Base-by-base conservation (phyloP, 2,113 vertebrate species). In the Rhadina sibilatrix region DNA sequence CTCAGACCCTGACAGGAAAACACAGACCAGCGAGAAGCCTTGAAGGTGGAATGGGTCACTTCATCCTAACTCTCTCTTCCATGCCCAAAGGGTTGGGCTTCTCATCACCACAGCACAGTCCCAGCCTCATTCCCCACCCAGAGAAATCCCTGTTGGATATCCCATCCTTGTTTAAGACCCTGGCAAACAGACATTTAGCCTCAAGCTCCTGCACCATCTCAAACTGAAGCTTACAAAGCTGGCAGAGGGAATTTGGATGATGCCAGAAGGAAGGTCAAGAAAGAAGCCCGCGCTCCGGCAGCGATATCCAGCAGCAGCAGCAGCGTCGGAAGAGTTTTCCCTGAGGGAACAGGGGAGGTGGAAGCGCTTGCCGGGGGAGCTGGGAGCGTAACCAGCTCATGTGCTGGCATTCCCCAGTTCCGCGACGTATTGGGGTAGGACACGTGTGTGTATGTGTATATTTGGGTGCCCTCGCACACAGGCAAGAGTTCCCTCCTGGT, bases 231-330 rank as follows among this genome's bases (percentile, higher is more conserved):
- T 63, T 50, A 33, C 21, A n/a, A 44, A 91, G 66, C 78, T 3
- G 4, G 70, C 53, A 69, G 64, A 72, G 65, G 57, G 23, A 56
- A 75, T 83, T 63, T 3, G 2, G 47, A 35, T 56, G 33, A 63
- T 56, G 72, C 72, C 83, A 78, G 71, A 61, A 88, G 44, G 30
- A 83, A 49, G 87, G 82, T 92, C 76, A 87, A 40, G 79, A 81
- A 47, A 83, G 68, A 16, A 90, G 49, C 56, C 47, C 0, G 1
- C 0, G 4, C n/a, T 86, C 28, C 0, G 1, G 47, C 5, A 2
- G 37, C 3, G 0, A 81, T 71, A 91, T 64, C 89, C 6, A 0
- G 84, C 83, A 56, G 47, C 79, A 56, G 47, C 79, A 68, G 66
- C 8, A 57, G 76, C 8, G 0, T 24, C 52, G 72, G 72, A 56